Evolutionary conservation across 2,797 vertebrate genomes (phyloP).

Genomic region (Hozukius guyotensis): DNA sequence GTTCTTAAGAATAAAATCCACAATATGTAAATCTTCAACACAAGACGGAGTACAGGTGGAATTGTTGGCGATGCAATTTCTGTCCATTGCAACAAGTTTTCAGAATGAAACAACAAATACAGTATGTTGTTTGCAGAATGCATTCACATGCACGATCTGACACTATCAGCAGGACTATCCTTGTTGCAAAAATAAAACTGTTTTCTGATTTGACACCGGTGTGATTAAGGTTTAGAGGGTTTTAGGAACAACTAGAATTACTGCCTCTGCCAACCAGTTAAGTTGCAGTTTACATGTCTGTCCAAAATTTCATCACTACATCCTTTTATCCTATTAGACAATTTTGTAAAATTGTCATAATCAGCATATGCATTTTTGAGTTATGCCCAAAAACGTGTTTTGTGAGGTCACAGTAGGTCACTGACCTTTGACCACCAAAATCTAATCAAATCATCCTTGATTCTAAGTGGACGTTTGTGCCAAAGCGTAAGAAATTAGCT

Average conservation of each 20-base stretch:
- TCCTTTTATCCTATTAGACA: no score
- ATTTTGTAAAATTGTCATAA: no score
- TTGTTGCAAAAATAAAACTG: background rate
- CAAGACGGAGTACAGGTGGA: background rate
- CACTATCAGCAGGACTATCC: background rate
- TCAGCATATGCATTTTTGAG: no score
- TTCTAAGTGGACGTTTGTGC: no score
- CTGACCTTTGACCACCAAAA: no score
- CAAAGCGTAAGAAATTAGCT: no score
- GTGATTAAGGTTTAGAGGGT: background rate
- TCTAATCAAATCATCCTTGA: no score
- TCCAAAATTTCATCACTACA: no score
- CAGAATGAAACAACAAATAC: background rate
- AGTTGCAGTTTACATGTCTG: no score
- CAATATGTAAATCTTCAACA: background rate
- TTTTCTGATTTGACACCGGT: background rate
- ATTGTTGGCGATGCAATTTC: background rate
- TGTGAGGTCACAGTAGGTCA: no score
- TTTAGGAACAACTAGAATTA: background rate
- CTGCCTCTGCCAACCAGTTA: no score
- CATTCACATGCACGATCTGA: background rate
- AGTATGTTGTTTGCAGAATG: background rate
- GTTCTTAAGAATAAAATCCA: background rate
- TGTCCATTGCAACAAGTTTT: background rate
- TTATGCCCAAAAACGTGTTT: no score